These are phyloP conservation scores for Lamellibrachia satsuma DNA, from an alignment of 2,888 invertebrate genomes.

Conservation along the genomic window DNA sequence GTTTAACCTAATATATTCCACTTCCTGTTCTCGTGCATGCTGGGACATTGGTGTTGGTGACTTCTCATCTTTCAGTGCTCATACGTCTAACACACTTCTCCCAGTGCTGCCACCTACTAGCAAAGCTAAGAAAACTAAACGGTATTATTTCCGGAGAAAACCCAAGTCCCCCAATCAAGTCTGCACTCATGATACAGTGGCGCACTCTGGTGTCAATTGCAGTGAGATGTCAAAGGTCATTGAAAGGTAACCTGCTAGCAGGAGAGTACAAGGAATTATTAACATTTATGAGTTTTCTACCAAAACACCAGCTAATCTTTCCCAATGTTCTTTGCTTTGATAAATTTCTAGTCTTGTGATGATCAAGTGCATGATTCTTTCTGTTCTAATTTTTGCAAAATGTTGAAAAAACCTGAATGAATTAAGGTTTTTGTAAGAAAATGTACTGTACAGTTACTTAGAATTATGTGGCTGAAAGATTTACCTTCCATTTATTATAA, in stretches of 20 bases:
- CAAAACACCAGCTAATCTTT: neutral
- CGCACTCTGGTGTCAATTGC: neutral
- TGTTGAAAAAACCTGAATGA: no score
- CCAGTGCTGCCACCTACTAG: neutral
- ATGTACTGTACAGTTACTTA: neutral
- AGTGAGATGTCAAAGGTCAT: constrained; percentile 8
- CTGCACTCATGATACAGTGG: neutral
- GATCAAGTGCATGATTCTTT: neutral
- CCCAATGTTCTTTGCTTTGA: neutral
- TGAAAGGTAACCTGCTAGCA: constrained; percentile 3
- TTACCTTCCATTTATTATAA: neutral
- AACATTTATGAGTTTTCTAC: neutral
- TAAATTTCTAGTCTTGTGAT: neutral
- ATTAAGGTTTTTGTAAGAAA: neutral
- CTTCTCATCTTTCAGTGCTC: neutral
- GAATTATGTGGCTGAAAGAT: neutral
- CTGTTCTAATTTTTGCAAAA: no score
- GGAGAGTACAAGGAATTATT: neutral
- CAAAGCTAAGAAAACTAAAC: constrained; percentile 5
- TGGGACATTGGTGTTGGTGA: constrained; percentile 3
- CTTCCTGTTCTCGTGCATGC: constrained; percentile 1
- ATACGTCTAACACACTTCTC: neutral
- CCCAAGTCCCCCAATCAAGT: constrained; percentile 3
- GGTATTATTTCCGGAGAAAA: constrained; percentile 12
- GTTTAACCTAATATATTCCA: neutral